Conservation (phyloP, 2,113 vertebrate genomes). For the Limnothrissa miodon region DNA sequence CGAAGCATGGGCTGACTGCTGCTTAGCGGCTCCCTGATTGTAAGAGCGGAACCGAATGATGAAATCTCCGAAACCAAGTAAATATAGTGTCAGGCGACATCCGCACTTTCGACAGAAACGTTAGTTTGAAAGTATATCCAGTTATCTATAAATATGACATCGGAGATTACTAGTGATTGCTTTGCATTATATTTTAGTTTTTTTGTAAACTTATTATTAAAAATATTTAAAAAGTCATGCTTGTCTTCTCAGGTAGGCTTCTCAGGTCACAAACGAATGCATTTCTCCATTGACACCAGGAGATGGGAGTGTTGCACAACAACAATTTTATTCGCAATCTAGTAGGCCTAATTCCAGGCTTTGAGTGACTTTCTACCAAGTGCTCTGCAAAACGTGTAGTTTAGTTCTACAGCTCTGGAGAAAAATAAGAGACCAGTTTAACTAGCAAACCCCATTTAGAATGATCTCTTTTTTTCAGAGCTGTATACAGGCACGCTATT, state of each 20-base stretch:
- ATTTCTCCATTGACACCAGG: not conserved
- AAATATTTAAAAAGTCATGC: not conserved
- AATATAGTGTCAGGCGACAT: not conserved
- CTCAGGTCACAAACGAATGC: not conserved
- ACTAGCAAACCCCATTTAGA: no score
- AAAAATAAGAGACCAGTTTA: no score
- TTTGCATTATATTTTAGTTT: not conserved
- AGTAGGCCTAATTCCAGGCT: no score
- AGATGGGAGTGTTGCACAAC: constrained; percentile 13
- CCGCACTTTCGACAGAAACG: constrained; percentile 61
- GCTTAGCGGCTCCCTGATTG: constrained; percentile 30
- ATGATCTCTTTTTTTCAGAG: no score
- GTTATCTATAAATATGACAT: not conserved
- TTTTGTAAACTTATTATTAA: not conserved
- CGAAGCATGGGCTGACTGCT: constrained; percentile 64
- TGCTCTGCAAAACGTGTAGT: no score
- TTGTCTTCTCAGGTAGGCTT: not conserved
- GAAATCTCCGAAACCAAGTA: constrained; percentile 66
- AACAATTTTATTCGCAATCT: not conserved
- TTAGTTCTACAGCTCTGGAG: no score
- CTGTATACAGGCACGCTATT: no score
- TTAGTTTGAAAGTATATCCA: not conserved
- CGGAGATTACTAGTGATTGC: not conserved
- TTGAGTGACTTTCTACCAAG: no score
- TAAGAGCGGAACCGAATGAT: constrained; percentile 64